Evolutionary conservation across 2,888 invertebrate species (phyloP).

Genomic region (Tetragonisca angustula): DNA sequence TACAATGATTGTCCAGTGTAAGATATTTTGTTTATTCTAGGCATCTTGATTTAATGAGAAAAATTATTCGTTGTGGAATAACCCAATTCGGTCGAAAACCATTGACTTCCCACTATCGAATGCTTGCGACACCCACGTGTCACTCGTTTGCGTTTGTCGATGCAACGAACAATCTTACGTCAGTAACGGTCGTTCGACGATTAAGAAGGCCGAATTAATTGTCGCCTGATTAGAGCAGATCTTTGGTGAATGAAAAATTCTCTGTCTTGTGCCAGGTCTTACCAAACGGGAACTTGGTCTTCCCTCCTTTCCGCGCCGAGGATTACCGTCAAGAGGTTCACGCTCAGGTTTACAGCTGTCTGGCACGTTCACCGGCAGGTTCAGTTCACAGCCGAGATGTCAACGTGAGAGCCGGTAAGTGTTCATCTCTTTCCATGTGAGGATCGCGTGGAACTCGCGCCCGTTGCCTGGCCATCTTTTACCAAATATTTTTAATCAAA

Average conservation of each 20-base stretch:
- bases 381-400: conserved; percentile 96
- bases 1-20: no score
- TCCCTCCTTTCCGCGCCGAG: conserved; percentile 97
- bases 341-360: conserved; percentile 96
- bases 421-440: conserved; percentile 33
- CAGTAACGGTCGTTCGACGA: conserved; percentile 16
- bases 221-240: conserved; percentile 16
- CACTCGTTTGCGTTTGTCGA: conserved; percentile 12
- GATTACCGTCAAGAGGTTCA: conserved; percentile 97
- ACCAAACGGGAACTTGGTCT: conserved; percentile 96
- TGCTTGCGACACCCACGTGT: conserved; percentile 35
- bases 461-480: conserved; percentile 59
- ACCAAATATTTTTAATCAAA: conserved; percentile 12
- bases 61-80: no score
- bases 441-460: conserved; percentile 26
- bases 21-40: no score
- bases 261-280: conserved; percentile 86
- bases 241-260: not conserved
- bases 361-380: conserved; percentile 95
- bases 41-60: no score
- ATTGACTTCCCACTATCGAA: conserved; percentile 13
- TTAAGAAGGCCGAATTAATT: conserved; percentile 47
- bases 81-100: not conserved
- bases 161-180: conserved; percentile 38
- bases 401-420: conserved; percentile 96